Evolutionary conservation across 2,797 vertebrate species (phyloP), one percentile per base, ranked within the genome.

Genomic region (Halcyon badia): DNA sequence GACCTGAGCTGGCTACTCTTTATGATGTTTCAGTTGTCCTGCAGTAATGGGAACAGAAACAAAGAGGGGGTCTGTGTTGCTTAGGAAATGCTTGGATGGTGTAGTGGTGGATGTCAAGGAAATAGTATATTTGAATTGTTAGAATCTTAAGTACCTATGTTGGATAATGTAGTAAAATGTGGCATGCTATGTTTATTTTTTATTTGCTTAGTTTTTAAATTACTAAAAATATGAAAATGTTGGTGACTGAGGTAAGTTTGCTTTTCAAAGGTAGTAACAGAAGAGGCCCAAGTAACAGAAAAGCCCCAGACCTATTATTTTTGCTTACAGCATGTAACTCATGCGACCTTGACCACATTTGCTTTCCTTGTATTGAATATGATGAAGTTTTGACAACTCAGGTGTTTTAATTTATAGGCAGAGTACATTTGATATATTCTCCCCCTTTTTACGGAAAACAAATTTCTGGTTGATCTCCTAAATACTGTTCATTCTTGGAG

Each of bases 41-140:
- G 26, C 51, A 56, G 30, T 24, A 37, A 41, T 11, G 21, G 33
- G 25, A 26, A 5, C 33, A 44, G 25, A 22, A 24, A 21, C 0
- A 0, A 39, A 65, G 31, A 52, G 16, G 31, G 31, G 21, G 6
- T 42, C 11, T 0, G 0, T 6, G 25, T 2, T 72, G 31, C 11
- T 56, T 41, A 35, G 41, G 65, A 33, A n/a, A 11, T 64, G 25
- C 15, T 65, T 77, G 83, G 31, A 22, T 66, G 64, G 8, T 62
- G 26, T 39, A 61, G 26, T 16, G 58, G 26, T 42, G 22, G 46
- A 35, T 49, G 16, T 25, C 56, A 76, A 57, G n/a, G 35, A 62
- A 66, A 21, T 37, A 24, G 6, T 39, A 12, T 46, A 28, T 35
- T 62, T 64, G 77, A 54, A 51, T 6, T 24, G 14, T 57, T 44